Conservation (phyloP, 2,888 invertebrate species). For the Drosophila hawaiiensis region DNA sequence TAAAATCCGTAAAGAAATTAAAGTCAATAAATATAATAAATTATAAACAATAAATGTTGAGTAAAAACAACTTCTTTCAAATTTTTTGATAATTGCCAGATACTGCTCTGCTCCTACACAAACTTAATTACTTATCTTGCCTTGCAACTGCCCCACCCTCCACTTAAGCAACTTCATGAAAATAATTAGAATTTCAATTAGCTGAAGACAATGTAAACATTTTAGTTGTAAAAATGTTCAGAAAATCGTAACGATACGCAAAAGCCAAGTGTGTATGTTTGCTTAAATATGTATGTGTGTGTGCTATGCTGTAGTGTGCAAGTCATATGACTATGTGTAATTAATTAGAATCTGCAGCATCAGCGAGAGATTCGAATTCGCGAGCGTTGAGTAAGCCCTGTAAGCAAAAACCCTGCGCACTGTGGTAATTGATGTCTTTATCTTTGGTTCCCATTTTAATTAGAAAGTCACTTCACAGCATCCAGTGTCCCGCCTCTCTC, state of each 20-base stretch:
- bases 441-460: slow-evolving; percentile 53
- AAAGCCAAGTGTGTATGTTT: slow-evolving; percentile 9
- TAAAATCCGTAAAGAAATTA: background rate
- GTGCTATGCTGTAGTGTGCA: slow-evolving; percentile 7
- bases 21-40: slow-evolving; percentile 16
- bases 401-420: slow-evolving; percentile 25
- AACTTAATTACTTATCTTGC: slow-evolving; percentile 33
- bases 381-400: slow-evolving; percentile 23
- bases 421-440: slow-evolving; percentile 63
- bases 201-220: slow-evolving; percentile 59
- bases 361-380: slow-evolving; percentile 45
- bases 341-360: slow-evolving; percentile 69
- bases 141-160: slow-evolving; percentile 6
- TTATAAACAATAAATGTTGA: slow-evolving; percentile 2
- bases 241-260: slow-evolving; percentile 17
- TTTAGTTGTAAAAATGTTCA: slow-evolving; percentile 36
- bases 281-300: slow-evolving; percentile 1
- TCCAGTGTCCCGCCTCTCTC: background rate
- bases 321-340: slow-evolving; percentile 51
- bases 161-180: background rate
- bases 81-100: slow-evolving; percentile 34
- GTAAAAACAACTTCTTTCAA: background rate
- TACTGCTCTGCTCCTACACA: background rate
- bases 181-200: slow-evolving; percentile 66
- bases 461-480: slow-evolving; percentile 35